Conservation (phyloP, 2,797 vertebrate species). For the Darevskia mixta region DNA sequence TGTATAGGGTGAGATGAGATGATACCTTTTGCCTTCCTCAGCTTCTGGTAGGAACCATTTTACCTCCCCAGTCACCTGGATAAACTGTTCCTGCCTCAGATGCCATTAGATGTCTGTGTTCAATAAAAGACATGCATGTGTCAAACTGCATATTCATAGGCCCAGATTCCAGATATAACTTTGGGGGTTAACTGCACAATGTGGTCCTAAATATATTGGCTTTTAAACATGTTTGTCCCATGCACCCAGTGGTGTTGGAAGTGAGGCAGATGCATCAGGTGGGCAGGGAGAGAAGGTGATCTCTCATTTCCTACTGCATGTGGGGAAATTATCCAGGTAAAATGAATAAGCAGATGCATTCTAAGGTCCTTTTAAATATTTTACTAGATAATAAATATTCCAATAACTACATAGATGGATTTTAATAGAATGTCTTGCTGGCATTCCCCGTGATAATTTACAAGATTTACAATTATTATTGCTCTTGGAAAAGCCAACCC, state of each 20-base stretch:
- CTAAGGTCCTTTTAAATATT: conserved; percentile 68
- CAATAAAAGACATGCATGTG: not conserved
- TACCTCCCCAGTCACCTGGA: no score
- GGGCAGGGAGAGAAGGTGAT: not conserved
- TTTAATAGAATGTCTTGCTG: conserved; percentile 73
- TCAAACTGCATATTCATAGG: not conserved
- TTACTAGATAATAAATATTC: conserved; percentile 76
- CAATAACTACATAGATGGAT: conserved; percentile 64
- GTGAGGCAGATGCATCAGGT: not conserved
- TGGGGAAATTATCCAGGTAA: not conserved
- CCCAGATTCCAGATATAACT: not conserved
- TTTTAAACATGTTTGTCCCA: not conserved
- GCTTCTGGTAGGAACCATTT: not conserved
- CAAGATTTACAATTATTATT: conserved; percentile 75
- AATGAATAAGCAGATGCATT: not conserved
- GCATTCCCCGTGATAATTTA: conserved; percentile 71
- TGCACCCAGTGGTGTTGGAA: not conserved
- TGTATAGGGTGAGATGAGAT: not conserved
- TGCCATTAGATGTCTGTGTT: not conserved
- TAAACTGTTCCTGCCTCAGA: not conserved
- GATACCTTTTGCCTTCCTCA: not conserved
- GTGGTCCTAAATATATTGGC: not conserved
- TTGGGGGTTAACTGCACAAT: not conserved
- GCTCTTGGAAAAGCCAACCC: conserved; percentile 57
- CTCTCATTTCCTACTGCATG: not conserved